Percentiles rank a stretch among this genome's conserved stretches.
Evolutionary conservation across 2,888 invertebrate species (phyloP).

Genomic region (Leptarthrus brevirostris): DNA sequence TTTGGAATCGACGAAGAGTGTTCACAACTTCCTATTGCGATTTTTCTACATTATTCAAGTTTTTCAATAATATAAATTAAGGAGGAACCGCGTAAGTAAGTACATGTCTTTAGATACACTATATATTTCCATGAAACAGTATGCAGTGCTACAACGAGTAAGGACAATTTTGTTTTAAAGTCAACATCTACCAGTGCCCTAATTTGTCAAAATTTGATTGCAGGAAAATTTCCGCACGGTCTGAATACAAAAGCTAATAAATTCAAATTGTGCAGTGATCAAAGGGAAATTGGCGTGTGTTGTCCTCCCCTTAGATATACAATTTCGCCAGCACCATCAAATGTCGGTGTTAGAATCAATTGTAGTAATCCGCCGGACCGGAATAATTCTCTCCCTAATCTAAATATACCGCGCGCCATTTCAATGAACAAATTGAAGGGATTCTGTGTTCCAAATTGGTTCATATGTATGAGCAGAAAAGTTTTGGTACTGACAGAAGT

Average conservation of each 20-base stretch:
- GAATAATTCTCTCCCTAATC: slow-evolving; percentile 51
- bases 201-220: slow-evolving; percentile 22
- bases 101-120: no score
- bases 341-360: slow-evolving; percentile 47
- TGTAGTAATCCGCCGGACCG: slow-evolving; percentile 48
- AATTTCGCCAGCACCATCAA: slow-evolving; percentile 28
- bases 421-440: slow-evolving; percentile 44
- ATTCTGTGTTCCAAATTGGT: background rate
- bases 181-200: background rate
- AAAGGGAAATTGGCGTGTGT: slow-evolving; percentile 54
- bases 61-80: no score
- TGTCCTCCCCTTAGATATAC: slow-evolving; percentile 46
- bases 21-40: no score
- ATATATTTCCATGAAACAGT: no score
- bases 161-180: no score
- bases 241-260: slow-evolving; percentile 50
- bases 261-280: slow-evolving; percentile 53
- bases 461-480: background rate
- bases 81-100: no score
- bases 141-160: no score
- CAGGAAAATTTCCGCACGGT: slow-evolving; percentile 23
- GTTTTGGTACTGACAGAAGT: slow-evolving; percentile 23
- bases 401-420: slow-evolving; percentile 41
- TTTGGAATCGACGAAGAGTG: no score
- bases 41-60: no score